Evolutionary conservation across 2,888 invertebrate genomes (phyloP), one percentile per base, ranked within the genome.

Genomic region (Sepiola atlantica): DNA sequence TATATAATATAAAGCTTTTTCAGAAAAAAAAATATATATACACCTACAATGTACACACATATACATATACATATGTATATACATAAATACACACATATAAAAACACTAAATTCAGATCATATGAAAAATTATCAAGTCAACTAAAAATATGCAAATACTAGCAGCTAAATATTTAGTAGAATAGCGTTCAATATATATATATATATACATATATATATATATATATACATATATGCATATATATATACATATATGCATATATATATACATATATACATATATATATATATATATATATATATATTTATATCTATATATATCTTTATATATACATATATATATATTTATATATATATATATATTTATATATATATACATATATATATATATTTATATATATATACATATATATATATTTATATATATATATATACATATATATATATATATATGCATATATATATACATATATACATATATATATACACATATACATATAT

Each of bases 201-300:
- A 90, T 28, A 90, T 1, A 32, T 4, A n/a, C 35, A n/a, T 18
- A 32, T 28, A n/a, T 18, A n/a, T 90, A 90, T 90, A 90, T n/a
- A 90, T 90, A 90, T 90, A 90, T 90, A 90, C 28, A 90, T 90
- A 90, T 35, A 90, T 35, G 24, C 24, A 90, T 90, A 90, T 90
- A 90, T 90, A 90, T 32, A 90, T 90, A 21, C 24, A 32, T 90
- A 32, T 90, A 28, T 90, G 28, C 0, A 28, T 28, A 90, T 28
- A 90, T 0, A 90, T 28, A 90, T 28, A 90, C 1, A 90, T 0
- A 90, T 18, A 90, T 24, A 35, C 28, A 90, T 24, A 35, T 91
- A 35, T 6, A 21, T 18, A 24, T 18, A 57, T 57, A 57, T 18
- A 57, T 57, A 57, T 18, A 57, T 18, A 57, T 18, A 57, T 57